Evolutionary conservation across 1,140 invertebrate genomes (phyloP), one percentile per base, ranked within the genome.

Genomic region (Hycleus phaleratus): DNA sequence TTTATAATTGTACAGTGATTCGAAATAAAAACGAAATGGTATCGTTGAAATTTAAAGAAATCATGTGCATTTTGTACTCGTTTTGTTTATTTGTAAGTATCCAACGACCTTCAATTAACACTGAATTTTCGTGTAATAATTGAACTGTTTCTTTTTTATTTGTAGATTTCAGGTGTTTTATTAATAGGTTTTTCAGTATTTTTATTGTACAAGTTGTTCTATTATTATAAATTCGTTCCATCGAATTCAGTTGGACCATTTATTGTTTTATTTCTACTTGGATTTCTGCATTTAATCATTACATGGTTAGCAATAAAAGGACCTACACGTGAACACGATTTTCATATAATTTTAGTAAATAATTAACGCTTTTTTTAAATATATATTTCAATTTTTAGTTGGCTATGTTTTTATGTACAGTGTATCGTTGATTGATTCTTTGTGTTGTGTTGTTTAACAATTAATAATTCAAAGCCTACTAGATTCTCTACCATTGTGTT

Each of bases 261-360:
- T 51, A 63, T 68, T 45, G 47, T 71, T 26, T 56, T 69, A 40
- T 60, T 70, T 49, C 46, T 68, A 9, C 38, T 71, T 3, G 71
- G 69, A 47, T 60, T 71, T 49, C 38, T 62, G 24, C 71, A 72
- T 50, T 55, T 70, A 43, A 62, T 71, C 24, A 47, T 71, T 10
- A 71, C 70, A 6, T 72, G 70, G 70, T 56, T 72, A 32, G 70
- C 63, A 39, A 48, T 71, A 11, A 72, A 71, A 64, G 70, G 70
- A 39, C 70, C 70, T 18, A 66, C 66, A 26, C 63, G 61, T 40
- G 66, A 72, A 56, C 68, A 72, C 46, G 67, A 68, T 40, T 66
- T 71, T 56, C 68, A 71, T 49, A 70, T 72, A 51, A 48, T 67
- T 56, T 39, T 67, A 69, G 70, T 71, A 68, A 66, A 42, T 56